Evolutionary conservation across 2,113 vertebrate species (phyloP), one percentile per base, ranked within the genome.

Genomic region (Hippolais icterina): DNA sequence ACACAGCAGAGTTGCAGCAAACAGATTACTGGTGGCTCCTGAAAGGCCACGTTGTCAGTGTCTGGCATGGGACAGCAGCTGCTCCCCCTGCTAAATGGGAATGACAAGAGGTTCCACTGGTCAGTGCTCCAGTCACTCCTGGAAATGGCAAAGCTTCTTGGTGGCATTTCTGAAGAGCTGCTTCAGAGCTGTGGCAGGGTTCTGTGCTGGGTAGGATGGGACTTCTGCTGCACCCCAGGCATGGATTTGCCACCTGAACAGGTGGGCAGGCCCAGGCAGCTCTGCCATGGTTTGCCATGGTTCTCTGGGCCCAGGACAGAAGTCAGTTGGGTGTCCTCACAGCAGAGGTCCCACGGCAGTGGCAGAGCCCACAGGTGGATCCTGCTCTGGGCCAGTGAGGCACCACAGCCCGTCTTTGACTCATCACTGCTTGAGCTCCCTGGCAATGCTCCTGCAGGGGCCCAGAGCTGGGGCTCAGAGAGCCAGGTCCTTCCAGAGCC

Each of bases 391-490:
- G 54, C 25, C 6, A 4, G 12, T 0, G 2, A 18, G 33, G 29
- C 4, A 31, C 17, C 3, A 0, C 4, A 12, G 29, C 28, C 47
- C 11, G 27, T 16, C 46, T n/a, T 16, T 6, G 17, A 1, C 23
- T 56, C 50, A 10, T 37, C 11, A 0, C 60, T 61, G 76, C 76
- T 33, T 0, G 0, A 24, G 46, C 0, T 0, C 49, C 7, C 1
- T 0, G 10, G 66, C 29, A 46, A 24, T 6, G 29, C 11, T 59
- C 0, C 2, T 29, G 19, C 41, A 46, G 54, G n/a, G 23, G 9
- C 29, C 11, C 2, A 10, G 35, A 46, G 22, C 28, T 13, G 28
- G 64, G 50, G 50, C 27, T 47, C 11, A 15, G 18, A n/a, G 52
- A 18, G 35, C 20, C 14, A 25, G 27, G 10, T 24, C 33, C 60